Conservation (phyloP, 1,140 invertebrate species). For the Platyura marginata region DNA sequence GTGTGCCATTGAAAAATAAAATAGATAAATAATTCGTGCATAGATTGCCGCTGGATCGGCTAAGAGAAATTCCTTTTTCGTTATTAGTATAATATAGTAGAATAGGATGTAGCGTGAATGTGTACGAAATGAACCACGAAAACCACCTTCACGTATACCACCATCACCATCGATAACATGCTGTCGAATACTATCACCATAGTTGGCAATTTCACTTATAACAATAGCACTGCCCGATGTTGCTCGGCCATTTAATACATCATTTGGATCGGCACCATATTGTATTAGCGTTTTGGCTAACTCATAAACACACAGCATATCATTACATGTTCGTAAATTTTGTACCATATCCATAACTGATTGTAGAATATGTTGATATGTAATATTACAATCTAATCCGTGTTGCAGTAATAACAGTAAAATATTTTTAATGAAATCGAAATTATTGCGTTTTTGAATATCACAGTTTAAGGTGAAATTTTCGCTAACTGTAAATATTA, state of each 20-base stretch:
- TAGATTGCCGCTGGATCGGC: conserved; percentile 40
- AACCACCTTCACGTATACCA: not conserved
- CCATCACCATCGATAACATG: conserved; percentile 1
- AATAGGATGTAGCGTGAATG: conserved; percentile 40
- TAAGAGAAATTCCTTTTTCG: conserved; percentile 44
- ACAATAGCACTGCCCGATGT: conserved; percentile 21
- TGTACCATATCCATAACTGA: conserved; percentile 50
- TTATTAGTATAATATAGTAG: conserved; percentile 47
- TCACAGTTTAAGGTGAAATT: conserved; percentile 47
- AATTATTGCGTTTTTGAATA: conserved; percentile 39
- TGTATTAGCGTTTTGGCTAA: conserved; percentile 44
- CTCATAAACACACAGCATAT: conserved; percentile 48
- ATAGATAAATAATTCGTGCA: conserved; percentile 42
- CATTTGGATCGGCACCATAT: conserved; percentile 44
- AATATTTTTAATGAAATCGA: conserved; percentile 45
- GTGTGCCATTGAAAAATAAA: conserved; percentile 48
- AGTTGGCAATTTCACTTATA: conserved; percentile 20
- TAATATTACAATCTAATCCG: conserved; percentile 44
- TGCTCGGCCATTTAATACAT: conserved; percentile 29
- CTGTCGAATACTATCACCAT: conserved; percentile 11
- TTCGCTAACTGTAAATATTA: conserved; percentile 53
- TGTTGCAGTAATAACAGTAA: conserved; percentile 45
- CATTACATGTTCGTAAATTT: conserved; percentile 39
- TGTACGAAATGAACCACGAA: conserved; percentile 31
- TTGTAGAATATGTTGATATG: conserved; percentile 45